Conservation (phyloP, 2,888 invertebrate genomes). For the Temnothorax rugatulus region DNA sequence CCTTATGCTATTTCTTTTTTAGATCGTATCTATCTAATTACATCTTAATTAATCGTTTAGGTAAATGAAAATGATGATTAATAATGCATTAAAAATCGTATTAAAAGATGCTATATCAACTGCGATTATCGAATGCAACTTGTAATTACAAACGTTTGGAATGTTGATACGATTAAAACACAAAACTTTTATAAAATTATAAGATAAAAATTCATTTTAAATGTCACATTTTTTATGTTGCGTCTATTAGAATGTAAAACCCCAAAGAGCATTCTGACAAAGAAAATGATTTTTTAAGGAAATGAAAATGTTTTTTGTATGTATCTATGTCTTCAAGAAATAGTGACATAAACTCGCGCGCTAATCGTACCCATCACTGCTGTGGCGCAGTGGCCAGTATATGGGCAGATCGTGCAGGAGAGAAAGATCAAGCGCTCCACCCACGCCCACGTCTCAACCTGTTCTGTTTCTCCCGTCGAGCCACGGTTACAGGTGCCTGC, state of each 20-base stretch:
- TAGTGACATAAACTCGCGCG: conserved; percentile 33
- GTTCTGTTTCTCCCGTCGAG: conserved; percentile 82
- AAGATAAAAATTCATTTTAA: neutral
- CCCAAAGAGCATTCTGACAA: neutral
- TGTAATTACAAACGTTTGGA: neutral
- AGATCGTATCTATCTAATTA: neutral
- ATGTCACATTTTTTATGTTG: neutral
- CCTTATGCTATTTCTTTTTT: neutral
- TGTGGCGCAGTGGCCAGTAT: conserved; percentile 65
- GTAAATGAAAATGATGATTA: neutral
- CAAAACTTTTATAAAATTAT: conserved; percentile 1
- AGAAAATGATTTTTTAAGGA: neutral
- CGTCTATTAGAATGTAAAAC: neutral
- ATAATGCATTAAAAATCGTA: neutral
- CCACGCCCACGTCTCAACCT: conserved; percentile 85
- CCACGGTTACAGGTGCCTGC: conserved; percentile 85
- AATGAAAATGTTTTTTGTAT: neutral
- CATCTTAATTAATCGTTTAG: neutral
- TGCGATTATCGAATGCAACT: neutral
- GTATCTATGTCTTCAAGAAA: neutral
- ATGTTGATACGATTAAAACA: neutral
- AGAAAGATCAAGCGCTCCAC: conserved; percentile 84
- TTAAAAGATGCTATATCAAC: neutral
- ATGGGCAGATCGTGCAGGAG: conserved; percentile 75
- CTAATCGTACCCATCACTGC: conserved; percentile 61